These are phyloP conservation scores for Fissipunctia ypsillon DNA, from an alignment of 2,888 invertebrate species.

Conservation along the genomic window DNA sequence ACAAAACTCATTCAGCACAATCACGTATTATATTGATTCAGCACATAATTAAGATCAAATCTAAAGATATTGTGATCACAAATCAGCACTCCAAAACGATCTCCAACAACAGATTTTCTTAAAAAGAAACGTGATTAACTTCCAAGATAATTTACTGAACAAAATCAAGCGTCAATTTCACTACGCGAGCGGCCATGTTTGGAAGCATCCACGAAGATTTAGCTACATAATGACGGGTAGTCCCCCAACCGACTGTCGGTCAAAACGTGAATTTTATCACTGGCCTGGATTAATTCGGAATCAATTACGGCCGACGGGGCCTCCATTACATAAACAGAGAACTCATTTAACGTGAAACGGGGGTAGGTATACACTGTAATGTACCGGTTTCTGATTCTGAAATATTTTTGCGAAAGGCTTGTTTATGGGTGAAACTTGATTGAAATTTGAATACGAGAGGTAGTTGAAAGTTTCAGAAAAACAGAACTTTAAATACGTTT, in stretches of 20 bases:
- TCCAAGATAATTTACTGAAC: neutral
- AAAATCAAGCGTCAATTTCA: conserved; percentile 31
- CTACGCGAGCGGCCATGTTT: conserved; percentile 23
- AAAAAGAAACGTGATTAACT: neutral
- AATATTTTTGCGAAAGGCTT: neutral
- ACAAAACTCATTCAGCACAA: too few relatives aligned
- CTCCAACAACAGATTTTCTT: neutral
- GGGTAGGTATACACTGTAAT: conserved; percentile 37
- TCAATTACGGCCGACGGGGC: conserved; percentile 75
- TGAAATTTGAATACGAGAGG: neutral
- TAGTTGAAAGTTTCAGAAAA: neutral
- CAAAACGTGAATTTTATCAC: conserved; percentile 72
- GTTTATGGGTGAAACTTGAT: neutral
- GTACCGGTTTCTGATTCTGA: conserved; percentile 28
- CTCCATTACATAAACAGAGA: conserved; percentile 78
- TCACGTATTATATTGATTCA: too few relatives aligned
- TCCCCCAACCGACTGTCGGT: conserved; percentile 49
- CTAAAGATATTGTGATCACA: neutral
- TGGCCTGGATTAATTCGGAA: conserved; percentile 75
- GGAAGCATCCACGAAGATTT: conserved; percentile 38
- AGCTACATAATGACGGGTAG: conserved; percentile 37
- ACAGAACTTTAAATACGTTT: neutral
- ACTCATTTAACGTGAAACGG: conserved; percentile 72
- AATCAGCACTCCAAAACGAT: neutral
- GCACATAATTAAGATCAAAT: neutral